These are phyloP conservation scores for Tanypteryx hageni DNA, from an alignment of 2,888 invertebrate genomes.

Conservation along the genomic window DNA sequence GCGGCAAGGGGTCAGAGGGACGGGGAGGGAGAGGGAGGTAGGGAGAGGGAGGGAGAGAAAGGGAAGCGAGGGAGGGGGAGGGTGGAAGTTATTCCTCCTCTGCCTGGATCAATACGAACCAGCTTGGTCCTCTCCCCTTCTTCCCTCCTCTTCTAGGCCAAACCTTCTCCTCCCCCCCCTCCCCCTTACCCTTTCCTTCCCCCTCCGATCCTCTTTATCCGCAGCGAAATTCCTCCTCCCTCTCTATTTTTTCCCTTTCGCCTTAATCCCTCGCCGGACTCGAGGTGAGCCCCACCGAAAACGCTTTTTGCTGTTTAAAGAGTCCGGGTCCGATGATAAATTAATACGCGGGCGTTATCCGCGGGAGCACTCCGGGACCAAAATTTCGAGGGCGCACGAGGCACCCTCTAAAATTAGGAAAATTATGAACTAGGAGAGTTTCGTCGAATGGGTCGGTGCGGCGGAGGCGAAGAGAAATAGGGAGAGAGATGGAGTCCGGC, in stretches of 20 bases:
- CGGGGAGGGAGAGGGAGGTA: background rate
- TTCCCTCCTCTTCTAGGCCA: background rate
- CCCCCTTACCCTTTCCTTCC: background rate
- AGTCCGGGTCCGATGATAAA: background rate
- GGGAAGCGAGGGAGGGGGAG: background rate
- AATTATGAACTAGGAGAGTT: background rate
- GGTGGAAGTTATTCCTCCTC: background rate
- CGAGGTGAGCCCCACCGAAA: background rate
- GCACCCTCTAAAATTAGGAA: no score
- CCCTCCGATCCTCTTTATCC: slow-evolving; percentile 1
- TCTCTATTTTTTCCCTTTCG: background rate
- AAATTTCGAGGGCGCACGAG: no score
- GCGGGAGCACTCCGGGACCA: no score
- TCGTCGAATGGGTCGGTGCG: no score
- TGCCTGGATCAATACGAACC: slow-evolving; percentile 29
- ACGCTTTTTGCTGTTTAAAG: background rate
- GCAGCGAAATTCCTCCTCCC: slow-evolving; percentile 10
- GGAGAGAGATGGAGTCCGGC: background rate
- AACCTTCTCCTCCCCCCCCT: background rate
- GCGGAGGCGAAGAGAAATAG: no score
- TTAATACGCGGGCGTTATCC: no score
- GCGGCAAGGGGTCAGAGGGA: background rate
- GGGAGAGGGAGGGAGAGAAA: background rate
- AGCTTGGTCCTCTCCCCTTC: slow-evolving; percentile 37
- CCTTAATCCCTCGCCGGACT: background rate